phyloP scores from a whole-genome alignment of 2,888 invertebrate genomes.

The Trilocha varians region DNA sequence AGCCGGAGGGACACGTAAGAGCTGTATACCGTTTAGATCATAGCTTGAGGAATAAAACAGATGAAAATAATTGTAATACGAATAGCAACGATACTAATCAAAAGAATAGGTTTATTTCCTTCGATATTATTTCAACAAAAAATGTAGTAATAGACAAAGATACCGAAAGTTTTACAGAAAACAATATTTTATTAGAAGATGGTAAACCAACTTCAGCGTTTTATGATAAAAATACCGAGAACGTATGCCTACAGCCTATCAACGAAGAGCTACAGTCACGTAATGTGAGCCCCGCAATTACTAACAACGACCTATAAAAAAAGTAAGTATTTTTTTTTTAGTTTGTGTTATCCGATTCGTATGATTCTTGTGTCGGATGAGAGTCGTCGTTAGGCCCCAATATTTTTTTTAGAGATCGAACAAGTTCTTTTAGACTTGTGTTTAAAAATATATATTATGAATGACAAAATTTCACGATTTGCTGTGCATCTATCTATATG shows the following conservation, averaged over 20 bases:
- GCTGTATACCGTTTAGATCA: conserved; percentile 61
- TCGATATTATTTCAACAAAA: no score
- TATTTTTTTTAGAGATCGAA: no score
- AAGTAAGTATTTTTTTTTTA: conserved; percentile 33
- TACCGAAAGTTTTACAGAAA: conserved; percentile 74
- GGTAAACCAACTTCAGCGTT: conserved; percentile 47
- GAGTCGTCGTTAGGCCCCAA: no score
- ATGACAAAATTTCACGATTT: no score
- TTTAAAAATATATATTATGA: no score
- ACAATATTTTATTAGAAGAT: conserved; percentile 69
- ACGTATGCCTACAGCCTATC: conserved; percentile 54
- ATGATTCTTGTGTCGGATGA: no score
- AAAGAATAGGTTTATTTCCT: conserved; percentile 75
- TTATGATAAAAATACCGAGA: conserved; percentile 49
- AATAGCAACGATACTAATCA: conserved; percentile 83
- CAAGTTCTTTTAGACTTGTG: no score
- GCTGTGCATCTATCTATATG: no score
- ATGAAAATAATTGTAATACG: conserved; percentile 80
- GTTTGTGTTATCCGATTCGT: no score
- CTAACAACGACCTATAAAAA: conserved; percentile 34
- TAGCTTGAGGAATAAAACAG: conserved; percentile 69
- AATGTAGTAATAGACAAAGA: conserved; percentile 70
- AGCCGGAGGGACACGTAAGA: conserved; percentile 65
- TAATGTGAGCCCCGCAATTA: conserved; percentile 47
- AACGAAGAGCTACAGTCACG: conserved; percentile 55